These are phyloP conservation scores for Galleria mellonella DNA, from an alignment of 1,140 invertebrate genomes.

Conservation along the genomic window DNA sequence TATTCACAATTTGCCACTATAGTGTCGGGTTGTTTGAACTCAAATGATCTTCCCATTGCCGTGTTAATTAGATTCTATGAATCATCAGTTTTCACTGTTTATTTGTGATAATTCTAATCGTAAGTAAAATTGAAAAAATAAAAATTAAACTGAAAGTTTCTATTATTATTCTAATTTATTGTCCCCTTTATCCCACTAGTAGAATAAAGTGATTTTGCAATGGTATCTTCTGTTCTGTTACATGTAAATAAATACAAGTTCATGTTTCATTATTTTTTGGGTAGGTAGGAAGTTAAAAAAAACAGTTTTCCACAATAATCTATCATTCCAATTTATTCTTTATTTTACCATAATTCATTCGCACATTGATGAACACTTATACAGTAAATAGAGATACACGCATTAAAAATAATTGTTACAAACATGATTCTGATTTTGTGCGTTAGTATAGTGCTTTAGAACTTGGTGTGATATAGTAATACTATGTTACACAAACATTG, in stretches of 20 bases:
- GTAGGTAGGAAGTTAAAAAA: constrained; percentile 28
- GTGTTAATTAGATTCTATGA: constrained; percentile 67
- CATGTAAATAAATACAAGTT: no score
- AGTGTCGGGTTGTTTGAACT: constrained; percentile 31
- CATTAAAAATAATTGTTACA: constrained; percentile 20
- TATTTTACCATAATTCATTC: constrained; percentile 47
- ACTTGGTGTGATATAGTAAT: no score
- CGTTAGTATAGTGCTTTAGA: constrained; percentile 3
- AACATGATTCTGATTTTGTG: constrained; percentile 19
- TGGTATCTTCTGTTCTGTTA: no score
- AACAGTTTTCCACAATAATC: constrained; percentile 30
- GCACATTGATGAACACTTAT: constrained; percentile 35
- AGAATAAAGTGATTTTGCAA: no score
- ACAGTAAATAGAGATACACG: constrained; percentile 7
- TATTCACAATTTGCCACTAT: constrained; percentile 13
- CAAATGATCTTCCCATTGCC: constrained; percentile 38
- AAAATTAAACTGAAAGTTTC: no score
- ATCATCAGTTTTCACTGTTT: constrained; percentile 66
- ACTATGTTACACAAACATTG: no score
- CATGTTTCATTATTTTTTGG: no score
- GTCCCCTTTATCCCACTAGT: no score
- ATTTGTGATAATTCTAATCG: constrained; percentile 64
- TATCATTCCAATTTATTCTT: constrained; percentile 48
- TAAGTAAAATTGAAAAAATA: constrained; percentile 49
- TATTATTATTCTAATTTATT: no score